Evolutionary conservation across 30 jellyfish, hydroid and myxozoan species (phyloP).

Genomic region (Mastigias papua): DNA sequence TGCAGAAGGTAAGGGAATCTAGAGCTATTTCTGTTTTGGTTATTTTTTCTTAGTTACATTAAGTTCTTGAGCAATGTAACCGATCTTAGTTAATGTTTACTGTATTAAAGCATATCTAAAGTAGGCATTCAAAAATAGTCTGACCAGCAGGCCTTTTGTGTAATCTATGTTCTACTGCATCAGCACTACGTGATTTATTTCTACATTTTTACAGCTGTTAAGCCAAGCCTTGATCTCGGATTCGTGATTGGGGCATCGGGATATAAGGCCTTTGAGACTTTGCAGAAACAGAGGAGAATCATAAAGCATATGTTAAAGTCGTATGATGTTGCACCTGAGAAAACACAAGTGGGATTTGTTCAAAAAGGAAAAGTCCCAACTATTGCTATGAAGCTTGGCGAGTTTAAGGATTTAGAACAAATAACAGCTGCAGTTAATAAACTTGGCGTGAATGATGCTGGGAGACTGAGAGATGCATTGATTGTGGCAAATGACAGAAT

Average conservation of each 20-base stretch:
- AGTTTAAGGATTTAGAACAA: background rate
- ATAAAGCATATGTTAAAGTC: constrained; percentile 68
- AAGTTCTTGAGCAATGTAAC: too few relatives aligned
- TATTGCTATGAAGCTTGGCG: constrained; percentile 46
- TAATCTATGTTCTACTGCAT: too few relatives aligned
- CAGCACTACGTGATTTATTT: too few relatives aligned
- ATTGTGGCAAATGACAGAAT: constrained; percentile 18
- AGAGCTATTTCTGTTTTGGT: too few relatives aligned
- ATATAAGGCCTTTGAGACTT: constrained; percentile 28
- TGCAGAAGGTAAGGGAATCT: constrained; percentile 13
- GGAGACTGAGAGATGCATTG: constrained; percentile 26
- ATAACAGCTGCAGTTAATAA: background rate
- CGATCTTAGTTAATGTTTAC: too few relatives aligned
- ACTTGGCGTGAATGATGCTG: constrained; percentile 4
- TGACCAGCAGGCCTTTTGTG: too few relatives aligned
- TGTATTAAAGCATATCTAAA: too few relatives aligned
- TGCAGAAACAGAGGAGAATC: constrained; percentile 49
- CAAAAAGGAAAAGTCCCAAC: constrained; percentile 46
- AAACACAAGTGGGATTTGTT: constrained; percentile 78
- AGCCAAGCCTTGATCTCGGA: constrained; percentile 71
- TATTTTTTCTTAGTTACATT: too few relatives aligned
- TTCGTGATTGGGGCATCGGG: constrained; percentile 74
- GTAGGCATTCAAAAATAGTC: too few relatives aligned
- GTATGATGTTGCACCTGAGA: constrained; percentile 64
- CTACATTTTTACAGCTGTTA: background rate